Conservation (phyloP, 2,888 invertebrate species). For the Cephalotes varians region DNA sequence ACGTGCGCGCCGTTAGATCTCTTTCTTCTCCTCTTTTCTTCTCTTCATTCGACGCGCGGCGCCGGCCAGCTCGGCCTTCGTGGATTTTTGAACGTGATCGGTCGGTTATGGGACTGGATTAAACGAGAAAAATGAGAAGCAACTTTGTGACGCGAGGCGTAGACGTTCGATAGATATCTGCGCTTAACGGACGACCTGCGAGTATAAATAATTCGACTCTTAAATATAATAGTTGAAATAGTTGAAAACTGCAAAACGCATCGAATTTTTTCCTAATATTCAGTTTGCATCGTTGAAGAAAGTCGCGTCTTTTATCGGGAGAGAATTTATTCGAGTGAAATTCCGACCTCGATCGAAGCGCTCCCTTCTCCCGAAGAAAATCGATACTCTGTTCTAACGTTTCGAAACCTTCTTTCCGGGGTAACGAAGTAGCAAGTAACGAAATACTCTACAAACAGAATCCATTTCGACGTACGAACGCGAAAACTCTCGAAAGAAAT, state of each 20-base stretch:
- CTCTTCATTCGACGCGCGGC: background rate
- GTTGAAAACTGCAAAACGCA: background rate
- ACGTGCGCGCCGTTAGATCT: background rate
- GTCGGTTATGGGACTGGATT: background rate
- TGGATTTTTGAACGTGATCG: background rate
- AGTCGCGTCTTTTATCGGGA: background rate
- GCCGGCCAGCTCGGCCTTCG: background rate
- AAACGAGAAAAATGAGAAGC: background rate
- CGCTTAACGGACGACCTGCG: too few relatives aligned
- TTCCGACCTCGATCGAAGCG: background rate
- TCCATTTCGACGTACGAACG: background rate
- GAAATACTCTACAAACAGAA: background rate
- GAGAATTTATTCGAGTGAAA: background rate
- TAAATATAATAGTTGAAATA: too few relatives aligned
- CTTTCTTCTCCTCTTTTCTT: background rate
- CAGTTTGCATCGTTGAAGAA: background rate
- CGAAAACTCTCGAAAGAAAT: background rate
- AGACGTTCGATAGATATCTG: background rate
- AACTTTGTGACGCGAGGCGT: background rate
- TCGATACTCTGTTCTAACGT: constrained; percentile 16
- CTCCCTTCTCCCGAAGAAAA: too few relatives aligned
- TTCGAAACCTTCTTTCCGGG: background rate
- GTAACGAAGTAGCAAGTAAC: background rate
- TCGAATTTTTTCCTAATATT: background rate
- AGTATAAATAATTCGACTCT: constrained; percentile 10